phyloP scores from a whole-genome alignment of 1,140 invertebrate genomes.

The Rhopalosiphum padi region DNA sequence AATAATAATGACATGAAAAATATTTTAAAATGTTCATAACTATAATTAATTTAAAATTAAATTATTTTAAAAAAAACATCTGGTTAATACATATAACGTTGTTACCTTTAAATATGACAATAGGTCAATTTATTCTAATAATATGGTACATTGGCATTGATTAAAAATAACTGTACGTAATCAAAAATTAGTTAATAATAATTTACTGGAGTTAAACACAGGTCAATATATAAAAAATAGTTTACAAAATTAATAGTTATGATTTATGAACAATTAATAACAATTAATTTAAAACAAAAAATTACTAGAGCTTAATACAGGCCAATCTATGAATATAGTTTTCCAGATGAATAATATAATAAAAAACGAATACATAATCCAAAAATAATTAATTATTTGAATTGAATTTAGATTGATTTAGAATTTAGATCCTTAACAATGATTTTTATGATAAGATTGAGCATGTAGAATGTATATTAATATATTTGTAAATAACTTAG shows the following conservation, averaged over 20 bases:
- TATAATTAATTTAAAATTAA: not conserved
- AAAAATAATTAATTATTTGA: not conserved
- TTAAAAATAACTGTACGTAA: not conserved
- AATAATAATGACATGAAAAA: too few species aligned
- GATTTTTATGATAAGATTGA: too few species aligned
- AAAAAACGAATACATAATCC: not conserved
- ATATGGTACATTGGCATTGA: not conserved
- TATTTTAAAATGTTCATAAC: not conserved
- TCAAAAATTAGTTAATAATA: not conserved
- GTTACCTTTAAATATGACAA: not conserved
- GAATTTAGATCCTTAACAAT: not conserved
- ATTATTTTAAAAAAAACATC: not conserved
- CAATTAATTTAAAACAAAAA: not conserved
- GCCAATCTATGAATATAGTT: not conserved
- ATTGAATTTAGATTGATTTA: not conserved
- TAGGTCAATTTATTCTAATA: not conserved
- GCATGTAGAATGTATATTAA: not conserved
- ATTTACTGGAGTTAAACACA: not conserved
- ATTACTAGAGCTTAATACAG: not conserved
- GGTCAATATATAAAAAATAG: not conserved
- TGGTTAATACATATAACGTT: not conserved
- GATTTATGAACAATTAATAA: conserved; percentile 10
- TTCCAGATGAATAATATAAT: not conserved
- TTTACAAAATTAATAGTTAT: not conserved
- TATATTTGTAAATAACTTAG: too few species aligned